Conservation (phyloP, 2,888 invertebrate genomes). For the Amphipoea oculea region DNA sequence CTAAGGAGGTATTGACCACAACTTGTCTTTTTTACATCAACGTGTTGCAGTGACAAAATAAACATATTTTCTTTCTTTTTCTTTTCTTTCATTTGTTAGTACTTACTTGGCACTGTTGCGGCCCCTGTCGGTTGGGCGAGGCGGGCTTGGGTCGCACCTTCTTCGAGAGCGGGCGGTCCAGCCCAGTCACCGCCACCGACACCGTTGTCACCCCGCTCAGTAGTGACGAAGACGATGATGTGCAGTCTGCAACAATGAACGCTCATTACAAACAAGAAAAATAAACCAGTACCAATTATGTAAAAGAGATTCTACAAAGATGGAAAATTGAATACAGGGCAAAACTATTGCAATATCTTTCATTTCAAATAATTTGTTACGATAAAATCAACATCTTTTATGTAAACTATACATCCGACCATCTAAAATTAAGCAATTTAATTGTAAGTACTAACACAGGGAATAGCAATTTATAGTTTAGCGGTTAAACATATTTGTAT, state of each 20-base stretch:
- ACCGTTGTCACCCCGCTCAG: conserved; percentile 83
- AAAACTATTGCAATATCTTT: background rate
- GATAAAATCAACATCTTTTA: background rate
- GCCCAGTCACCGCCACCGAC: conserved; percentile 85
- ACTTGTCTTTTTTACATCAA: background rate
- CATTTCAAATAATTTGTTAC: background rate
- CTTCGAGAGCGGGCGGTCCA: conserved; percentile 82
- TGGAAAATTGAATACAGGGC: background rate
- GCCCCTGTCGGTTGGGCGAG: conserved; percentile 97
- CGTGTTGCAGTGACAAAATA: background rate
- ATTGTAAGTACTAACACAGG: background rate
- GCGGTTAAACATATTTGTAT: conserved; percentile 7
- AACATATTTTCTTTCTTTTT: background rate
- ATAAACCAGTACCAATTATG: background rate
- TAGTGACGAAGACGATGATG: conserved; percentile 78
- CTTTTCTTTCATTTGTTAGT: background rate
- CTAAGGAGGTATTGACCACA: background rate
- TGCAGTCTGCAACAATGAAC: conserved; percentile 79
- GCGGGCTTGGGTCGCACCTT: conserved; percentile 94
- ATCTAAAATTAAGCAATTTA: background rate
- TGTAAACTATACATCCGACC: background rate
- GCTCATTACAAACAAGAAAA: background rate
- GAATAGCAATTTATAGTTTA: background rate
- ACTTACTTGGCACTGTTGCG: conserved; percentile 97
- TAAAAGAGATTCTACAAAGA: background rate